These are phyloP conservation scores for Coptotermes formosanus DNA, from an alignment of 1,140 invertebrate species.

Conservation along the genomic window DNA sequence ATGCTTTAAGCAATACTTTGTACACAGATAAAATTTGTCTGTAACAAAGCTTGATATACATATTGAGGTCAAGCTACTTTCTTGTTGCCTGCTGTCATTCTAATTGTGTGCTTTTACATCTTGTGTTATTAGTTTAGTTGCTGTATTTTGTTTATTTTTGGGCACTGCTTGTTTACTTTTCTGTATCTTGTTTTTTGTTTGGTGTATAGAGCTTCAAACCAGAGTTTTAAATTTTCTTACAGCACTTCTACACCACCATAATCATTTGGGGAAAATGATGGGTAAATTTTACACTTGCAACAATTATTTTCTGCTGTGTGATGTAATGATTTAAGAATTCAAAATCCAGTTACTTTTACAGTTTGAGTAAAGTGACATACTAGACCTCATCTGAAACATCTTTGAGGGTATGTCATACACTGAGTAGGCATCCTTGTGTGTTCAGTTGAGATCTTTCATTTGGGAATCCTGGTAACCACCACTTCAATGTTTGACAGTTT, in stretches of 20 bases:
- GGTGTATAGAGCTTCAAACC: background rate
- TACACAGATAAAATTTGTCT: background rate
- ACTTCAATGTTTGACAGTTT: too few relatives aligned
- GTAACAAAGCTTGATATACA: background rate
- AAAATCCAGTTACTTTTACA: too few relatives aligned
- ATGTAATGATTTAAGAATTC: too few relatives aligned
- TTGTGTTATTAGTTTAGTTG: background rate
- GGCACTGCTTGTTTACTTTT: background rate
- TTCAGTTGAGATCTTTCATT: too few relatives aligned
- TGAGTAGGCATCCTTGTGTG: too few relatives aligned
- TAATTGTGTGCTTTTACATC: background rate
- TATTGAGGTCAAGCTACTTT: background rate
- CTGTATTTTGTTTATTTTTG: background rate
- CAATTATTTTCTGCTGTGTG: too few relatives aligned
- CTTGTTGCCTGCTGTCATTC: slow-evolving; percentile 2
- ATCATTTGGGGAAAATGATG: background rate
- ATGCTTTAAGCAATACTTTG: too few relatives aligned
- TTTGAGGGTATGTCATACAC: too few relatives aligned
- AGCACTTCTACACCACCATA: background rate
- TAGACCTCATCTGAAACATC: too few relatives aligned
- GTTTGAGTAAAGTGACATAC: too few relatives aligned
- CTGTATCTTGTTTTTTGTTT: background rate
- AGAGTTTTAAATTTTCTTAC: background rate
- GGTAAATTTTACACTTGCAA: too few relatives aligned
- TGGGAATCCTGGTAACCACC: too few relatives aligned